Conservation (phyloP, 1,140 invertebrate genomes). For the Akabosia matsudoensis region DNA sequence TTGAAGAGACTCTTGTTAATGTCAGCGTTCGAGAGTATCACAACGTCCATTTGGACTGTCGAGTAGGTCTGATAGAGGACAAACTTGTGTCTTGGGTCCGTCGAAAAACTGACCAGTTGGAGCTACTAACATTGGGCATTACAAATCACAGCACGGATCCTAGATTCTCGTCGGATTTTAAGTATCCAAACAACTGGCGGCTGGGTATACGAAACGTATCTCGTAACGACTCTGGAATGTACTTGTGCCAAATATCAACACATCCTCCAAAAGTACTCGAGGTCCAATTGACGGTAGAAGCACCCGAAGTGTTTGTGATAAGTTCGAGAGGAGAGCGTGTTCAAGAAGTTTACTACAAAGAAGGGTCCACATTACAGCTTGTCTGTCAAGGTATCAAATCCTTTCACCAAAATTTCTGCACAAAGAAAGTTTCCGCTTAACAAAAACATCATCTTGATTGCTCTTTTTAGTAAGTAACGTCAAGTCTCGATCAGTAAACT, state of each 20-base stretch:
- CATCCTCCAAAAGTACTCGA: constrained; percentile 74
- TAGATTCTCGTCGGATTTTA: constrained; percentile 42
- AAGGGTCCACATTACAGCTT: too few species aligned
- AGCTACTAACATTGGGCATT: constrained; percentile 43
- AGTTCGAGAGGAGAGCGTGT: too few species aligned
- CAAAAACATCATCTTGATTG: too few species aligned
- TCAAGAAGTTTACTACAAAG: too few species aligned
- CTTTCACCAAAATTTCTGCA: too few species aligned
- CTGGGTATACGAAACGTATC: constrained; percentile 72
- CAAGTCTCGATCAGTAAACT: too few species aligned
- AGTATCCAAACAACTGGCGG: constrained; percentile 78
- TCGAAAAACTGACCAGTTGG: constrained; percentile 42
- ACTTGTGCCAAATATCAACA: constrained; percentile 82
- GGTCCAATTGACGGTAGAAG: too few species aligned
- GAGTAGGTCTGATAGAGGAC: constrained; percentile 58
- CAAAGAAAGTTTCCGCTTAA: too few species aligned
- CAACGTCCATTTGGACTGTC: constrained; percentile 56
- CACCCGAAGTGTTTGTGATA: too few species aligned
- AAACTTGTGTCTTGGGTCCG: constrained; percentile 51
- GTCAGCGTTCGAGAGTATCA: constrained; percentile 56
- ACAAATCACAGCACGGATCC: constrained; percentile 45
- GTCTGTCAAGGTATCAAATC: too few species aligned
- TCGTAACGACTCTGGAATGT: too few species aligned
- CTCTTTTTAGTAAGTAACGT: too few species aligned
- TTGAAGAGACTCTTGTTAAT: constrained; percentile 63